Conservation (phyloP, 2,888 invertebrate species). For the Idaea dimidiata region DNA sequence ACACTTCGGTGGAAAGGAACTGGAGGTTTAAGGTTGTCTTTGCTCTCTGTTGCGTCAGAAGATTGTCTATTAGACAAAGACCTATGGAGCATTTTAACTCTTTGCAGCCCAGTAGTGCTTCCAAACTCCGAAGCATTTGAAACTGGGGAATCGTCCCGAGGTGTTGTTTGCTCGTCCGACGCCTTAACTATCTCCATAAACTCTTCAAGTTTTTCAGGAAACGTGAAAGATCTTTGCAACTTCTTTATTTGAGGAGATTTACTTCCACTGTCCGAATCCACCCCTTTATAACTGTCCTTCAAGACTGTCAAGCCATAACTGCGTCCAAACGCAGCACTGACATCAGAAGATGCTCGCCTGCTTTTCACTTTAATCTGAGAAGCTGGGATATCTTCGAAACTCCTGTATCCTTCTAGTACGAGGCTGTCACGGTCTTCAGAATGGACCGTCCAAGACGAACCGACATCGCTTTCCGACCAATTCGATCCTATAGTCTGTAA, state of each 20-base stretch:
- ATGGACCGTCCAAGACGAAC: constrained; percentile 57
- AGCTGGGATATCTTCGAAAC: constrained; percentile 70
- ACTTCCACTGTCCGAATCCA: constrained; percentile 42
- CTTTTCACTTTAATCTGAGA: constrained; percentile 63
- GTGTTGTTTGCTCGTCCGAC: constrained; percentile 29
- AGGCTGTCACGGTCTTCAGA: constrained; percentile 44
- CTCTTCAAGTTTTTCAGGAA: constrained; percentile 45
- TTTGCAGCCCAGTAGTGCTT: constrained; percentile 46
- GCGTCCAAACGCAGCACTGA: constrained; percentile 40
- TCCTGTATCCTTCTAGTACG: constrained; percentile 49
- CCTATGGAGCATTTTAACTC: constrained; percentile 46
- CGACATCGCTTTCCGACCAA: constrained; percentile 48
- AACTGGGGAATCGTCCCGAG: constrained; percentile 25
- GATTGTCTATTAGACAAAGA: constrained; percentile 33
- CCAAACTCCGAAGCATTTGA: constrained; percentile 25
- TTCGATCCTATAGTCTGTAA: constrained; percentile 56
- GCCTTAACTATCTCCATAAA: constrained; percentile 33
- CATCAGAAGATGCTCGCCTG: constrained; percentile 64
- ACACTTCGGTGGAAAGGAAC: constrained; percentile 46
- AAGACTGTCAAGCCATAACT: constrained; percentile 52
- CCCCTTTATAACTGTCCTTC: constrained; percentile 58
- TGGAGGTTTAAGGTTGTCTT: constrained; percentile 33
- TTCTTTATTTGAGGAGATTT: constrained; percentile 60
- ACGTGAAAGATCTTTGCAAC: constrained; percentile 58
- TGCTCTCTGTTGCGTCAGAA: constrained; percentile 32